A percentile compares a stretch with the other conserved stretches of the same genome.
These are phyloP conservation scores for Hybos culiciformis DNA, from an alignment of 2,888 invertebrate species.

Conservation along the genomic window DNA sequence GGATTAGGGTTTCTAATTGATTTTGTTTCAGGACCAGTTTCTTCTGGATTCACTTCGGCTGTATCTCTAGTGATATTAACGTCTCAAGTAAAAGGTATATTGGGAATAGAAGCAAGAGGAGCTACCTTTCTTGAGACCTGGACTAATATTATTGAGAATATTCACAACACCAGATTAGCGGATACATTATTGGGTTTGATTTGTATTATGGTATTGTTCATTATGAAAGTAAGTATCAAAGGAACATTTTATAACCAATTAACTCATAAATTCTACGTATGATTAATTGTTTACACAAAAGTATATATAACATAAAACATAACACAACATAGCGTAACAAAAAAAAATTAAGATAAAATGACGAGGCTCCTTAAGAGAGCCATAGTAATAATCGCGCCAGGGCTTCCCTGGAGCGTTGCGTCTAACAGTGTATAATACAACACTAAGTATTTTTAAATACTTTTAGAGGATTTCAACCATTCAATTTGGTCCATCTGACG, in stretches of 20 bases:
- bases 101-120: constrained; percentile 58
- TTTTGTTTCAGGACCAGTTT: constrained; percentile 81
- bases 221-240: constrained; percentile 50
- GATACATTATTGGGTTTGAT: constrained; percentile 61
- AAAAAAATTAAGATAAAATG: too few species aligned
- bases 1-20: constrained; percentile 78
- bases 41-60: constrained; percentile 80
- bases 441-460: neutral
- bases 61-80: constrained; percentile 78
- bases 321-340: too few species aligned
- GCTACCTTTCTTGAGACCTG: constrained; percentile 67
- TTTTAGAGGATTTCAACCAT: constrained; percentile 48
- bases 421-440: too few species aligned
- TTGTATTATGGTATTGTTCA: constrained; percentile 60
- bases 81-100: constrained; percentile 74
- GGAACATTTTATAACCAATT: too few species aligned
- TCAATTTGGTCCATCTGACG: constrained; percentile 44
- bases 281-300: neutral
- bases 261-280: constrained; percentile 10
- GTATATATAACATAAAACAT: too few species aligned
- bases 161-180: constrained; percentile 50
- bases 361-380: too few species aligned
- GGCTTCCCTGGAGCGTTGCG: too few species aligned
- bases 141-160: constrained; percentile 53
- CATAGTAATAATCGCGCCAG: too few species aligned